A percentile compares a stretch with the other conserved stretches of the same genome.
Conservation (phyloP, 2,113 vertebrate species). For the Brienomyrus longianalis region DNA sequence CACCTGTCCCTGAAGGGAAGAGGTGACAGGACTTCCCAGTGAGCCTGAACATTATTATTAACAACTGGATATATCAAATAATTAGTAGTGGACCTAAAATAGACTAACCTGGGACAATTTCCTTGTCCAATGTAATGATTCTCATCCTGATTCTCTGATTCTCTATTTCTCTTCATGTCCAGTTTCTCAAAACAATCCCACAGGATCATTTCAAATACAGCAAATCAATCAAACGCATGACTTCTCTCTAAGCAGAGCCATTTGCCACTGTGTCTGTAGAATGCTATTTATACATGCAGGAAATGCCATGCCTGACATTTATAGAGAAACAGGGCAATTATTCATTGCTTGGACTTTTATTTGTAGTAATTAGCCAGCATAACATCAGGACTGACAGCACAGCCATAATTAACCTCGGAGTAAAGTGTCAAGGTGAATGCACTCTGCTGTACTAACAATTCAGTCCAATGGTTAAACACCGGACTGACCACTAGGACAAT, state of each 20-base stretch:
- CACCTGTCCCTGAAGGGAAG: not conserved
- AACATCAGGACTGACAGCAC: not conserved
- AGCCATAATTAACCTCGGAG: not conserved
- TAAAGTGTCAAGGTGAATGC: not conserved
- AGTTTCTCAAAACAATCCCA: not conserved
- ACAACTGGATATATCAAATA: not conserved
- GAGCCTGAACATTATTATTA: not conserved
- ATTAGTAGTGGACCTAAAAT: not conserved
- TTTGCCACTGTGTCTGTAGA: not conserved
- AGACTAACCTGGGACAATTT: not conserved
- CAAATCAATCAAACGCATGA: not conserved
- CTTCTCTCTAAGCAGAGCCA: not conserved
- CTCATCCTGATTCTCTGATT: not conserved
- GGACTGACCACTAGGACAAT: not conserved
- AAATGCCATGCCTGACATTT: not conserved
- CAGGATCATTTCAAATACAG: not conserved
- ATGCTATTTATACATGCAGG: not conserved
- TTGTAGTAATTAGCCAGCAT: not conserved
- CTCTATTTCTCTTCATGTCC: not conserved
- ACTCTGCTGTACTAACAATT: not conserved
- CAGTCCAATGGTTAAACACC: not conserved
- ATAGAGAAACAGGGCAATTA: not conserved
- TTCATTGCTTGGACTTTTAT: not conserved
- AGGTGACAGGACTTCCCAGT: not conserved
- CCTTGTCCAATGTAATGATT: not conserved